Base-by-base conservation (phyloP, 2,797 vertebrate genomes). In the Megalops cyprinoides region DNA sequence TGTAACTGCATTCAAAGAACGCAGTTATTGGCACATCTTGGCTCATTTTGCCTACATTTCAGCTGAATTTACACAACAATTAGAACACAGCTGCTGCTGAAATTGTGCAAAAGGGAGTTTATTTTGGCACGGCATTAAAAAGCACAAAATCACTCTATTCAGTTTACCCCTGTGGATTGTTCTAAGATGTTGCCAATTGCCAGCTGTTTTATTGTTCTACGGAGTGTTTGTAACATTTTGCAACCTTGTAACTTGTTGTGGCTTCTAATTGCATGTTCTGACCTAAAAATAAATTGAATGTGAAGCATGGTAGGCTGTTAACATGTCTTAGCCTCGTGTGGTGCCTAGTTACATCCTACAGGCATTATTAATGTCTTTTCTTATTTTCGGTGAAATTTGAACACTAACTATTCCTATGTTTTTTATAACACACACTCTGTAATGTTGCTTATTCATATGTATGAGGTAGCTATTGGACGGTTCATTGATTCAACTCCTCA, bases 131-230 rank as follows among this genome's bases (percentile, higher is more conserved):
- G 34, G 60, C 12, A 6, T 60, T 28, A 60, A 60, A 60, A 15
- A 28, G 31, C 4, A 4, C n/a, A 25, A 4, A 31, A 31, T 62
- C 10, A 31, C 4, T 62, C 34, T 62, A 15, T 15, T 28, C n/a
- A 28, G 56, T 60, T 60, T 28, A 15, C 60, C 60, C 60, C 60
- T 62, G 28, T 34, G 60, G 60, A 62, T 62, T n/a, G 60, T 14
- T 62, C 28, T 62, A 34, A 34, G 28, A 62, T 62, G 28, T 31
- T 34, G 60, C 60, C 6, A 62, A 25, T 62, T 62, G 25, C 58
- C 58, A 62, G 60, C 60, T 62, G 60, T 62, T 62, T 62, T 62
- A 15, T 34, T 62, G 58, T 34, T 14, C 28, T 58, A 28, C 58
- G 4, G 28, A 62, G 28, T 60, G 6, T 62, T 62, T 62, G 10